Evolutionary conservation across 2,113 vertebrate species (phyloP).

Genomic region (Lonchura striata): DNA sequence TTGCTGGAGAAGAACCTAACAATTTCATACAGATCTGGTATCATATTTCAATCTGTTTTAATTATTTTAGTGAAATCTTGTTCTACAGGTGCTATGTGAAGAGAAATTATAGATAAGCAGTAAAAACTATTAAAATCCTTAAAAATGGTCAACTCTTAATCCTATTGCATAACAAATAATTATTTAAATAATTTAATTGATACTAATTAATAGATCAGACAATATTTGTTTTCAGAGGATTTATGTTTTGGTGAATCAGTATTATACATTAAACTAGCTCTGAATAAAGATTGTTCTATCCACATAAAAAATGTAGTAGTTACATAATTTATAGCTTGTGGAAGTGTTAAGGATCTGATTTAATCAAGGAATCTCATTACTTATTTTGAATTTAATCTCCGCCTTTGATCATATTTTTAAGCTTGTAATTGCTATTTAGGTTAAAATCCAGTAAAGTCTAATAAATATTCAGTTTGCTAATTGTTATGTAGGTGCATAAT

Average conservation of each 20-base stretch:
- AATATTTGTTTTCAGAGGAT: not conserved
- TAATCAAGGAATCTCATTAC: not conserved
- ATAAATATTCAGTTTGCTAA: not conserved
- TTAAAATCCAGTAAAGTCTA: not conserved
- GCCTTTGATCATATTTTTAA: not conserved
- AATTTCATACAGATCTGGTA: not conserved
- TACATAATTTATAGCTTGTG: not conserved
- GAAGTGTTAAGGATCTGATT: not conserved
- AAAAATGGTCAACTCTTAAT: not conserved
- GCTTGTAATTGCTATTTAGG: not conserved
- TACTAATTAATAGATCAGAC: not conserved
- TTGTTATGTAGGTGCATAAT: not conserved
- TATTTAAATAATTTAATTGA: not conserved
- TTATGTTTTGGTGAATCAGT: not conserved
- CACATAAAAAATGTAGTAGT: not conserved
- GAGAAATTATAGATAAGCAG: not conserved
- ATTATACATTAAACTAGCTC: not conserved
- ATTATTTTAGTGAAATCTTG: not conserved
- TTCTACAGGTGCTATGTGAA: not conserved
- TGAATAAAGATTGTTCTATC: not conserved
- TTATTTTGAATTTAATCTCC: not conserved
- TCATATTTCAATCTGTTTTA: not conserved
- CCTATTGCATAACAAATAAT: not conserved
- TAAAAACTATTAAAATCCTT: not conserved
- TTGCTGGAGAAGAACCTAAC: not conserved